Conservation (phyloP, 2,888 invertebrate species). For the Leucoma salicis region DNA sequence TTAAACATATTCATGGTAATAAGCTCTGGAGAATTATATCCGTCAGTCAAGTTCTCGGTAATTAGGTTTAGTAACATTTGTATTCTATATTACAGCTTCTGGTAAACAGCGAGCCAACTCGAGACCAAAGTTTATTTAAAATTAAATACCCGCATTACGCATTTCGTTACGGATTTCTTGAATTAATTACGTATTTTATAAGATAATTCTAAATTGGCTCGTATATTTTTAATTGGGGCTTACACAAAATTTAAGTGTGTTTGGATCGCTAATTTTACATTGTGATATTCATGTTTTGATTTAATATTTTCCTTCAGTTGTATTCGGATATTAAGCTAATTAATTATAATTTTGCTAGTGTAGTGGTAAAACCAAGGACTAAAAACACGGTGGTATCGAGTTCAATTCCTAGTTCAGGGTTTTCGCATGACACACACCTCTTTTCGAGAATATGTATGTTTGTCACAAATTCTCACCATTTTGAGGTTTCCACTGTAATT, state of each 20-base stretch:
- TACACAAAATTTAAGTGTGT: conserved; percentile 4
- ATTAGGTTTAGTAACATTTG: conserved; percentile 39
- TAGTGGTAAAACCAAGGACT: too few relatives aligned
- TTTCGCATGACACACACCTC: too few relatives aligned
- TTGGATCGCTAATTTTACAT: background rate
- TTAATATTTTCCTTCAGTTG: too few relatives aligned
- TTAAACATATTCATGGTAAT: conserved; percentile 61
- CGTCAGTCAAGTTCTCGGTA: conserved; percentile 51
- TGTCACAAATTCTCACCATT: too few relatives aligned
- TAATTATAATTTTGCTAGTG: too few relatives aligned
- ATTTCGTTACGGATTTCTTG: conserved; percentile 3
- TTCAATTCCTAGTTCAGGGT: too few relatives aligned
- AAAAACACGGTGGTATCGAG: too few relatives aligned
- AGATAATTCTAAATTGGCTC: conserved; percentile 2
- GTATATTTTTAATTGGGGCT: conserved; percentile 6
- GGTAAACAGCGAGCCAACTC: conserved; percentile 22
- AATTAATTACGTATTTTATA: conserved; percentile 10
- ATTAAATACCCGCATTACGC: conserved; percentile 11
- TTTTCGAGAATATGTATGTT: too few relatives aligned
- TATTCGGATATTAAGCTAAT: too few relatives aligned
- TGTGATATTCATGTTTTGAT: too few relatives aligned
- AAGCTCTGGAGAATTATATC: conserved; percentile 55
- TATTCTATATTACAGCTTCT: conserved; percentile 15
- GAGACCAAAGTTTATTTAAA: conserved; percentile 9
- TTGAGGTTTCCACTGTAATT: too few relatives aligned